These are phyloP conservation scores for Hyperoplus immaculatus DNA, from an alignment of 2,797 vertebrate species.

Conservation along the genomic window DNA sequence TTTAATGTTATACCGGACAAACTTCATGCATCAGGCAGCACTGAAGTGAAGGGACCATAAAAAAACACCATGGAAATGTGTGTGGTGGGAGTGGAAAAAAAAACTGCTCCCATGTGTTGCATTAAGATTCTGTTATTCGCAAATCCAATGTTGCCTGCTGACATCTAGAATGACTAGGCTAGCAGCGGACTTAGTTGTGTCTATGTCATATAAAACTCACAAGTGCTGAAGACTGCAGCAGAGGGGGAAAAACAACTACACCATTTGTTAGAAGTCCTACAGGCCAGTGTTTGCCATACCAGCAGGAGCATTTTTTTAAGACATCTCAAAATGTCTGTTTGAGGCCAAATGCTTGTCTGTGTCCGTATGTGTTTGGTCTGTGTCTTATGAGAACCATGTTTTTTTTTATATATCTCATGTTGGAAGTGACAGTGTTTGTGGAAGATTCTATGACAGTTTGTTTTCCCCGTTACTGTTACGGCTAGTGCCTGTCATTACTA, in stretches of 20 bases:
- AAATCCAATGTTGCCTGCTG: background rate
- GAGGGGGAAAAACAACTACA: conserved; percentile 24
- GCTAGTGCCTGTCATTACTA: background rate
- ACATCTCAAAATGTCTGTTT: conserved; percentile 35
- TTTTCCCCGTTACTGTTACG: background rate
- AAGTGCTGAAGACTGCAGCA: conserved; percentile 22
- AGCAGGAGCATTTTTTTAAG: conserved; percentile 37
- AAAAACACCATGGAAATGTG: conserved; percentile 28
- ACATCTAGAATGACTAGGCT: conserved; percentile 44
- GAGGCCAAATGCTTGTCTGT: conserved; percentile 39
- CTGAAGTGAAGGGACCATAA: conserved; percentile 29
- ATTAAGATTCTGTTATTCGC: conserved; percentile 42
- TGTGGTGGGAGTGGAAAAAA: background rate
- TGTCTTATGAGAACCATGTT: conserved; percentile 35
- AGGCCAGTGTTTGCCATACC: conserved; percentile 44
- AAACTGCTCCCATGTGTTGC: conserved; percentile 42
- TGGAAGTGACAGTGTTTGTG: conserved; percentile 4
- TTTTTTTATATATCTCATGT: conserved; percentile 21
- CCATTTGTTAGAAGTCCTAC: conserved; percentile 41
- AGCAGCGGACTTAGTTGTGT: conserved; percentile 29
- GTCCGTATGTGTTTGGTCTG: conserved; percentile 21
- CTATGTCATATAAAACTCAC: conserved; percentile 35
- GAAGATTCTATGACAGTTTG: background rate
- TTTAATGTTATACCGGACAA: conserved; percentile 42
- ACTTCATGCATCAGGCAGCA: conserved; percentile 41